Evolutionary conservation across 2,113 vertebrate species (phyloP).

Genomic region (Ellobius talpinus): DNA sequence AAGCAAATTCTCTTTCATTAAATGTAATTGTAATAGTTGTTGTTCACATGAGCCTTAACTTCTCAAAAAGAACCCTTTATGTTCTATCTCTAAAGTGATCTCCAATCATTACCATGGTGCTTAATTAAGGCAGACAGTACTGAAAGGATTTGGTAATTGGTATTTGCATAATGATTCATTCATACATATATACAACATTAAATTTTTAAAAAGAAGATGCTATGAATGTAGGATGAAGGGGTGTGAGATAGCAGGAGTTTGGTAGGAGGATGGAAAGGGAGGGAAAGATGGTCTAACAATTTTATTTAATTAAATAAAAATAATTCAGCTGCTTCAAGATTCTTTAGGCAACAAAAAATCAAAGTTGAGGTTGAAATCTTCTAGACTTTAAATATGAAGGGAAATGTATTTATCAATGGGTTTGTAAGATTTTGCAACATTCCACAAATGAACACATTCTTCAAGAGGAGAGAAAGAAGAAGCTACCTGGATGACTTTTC

Average conservation of each 20-base stretch:
- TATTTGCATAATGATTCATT: not conserved
- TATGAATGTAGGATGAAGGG: not conserved
- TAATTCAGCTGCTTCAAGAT: conserved; percentile 30
- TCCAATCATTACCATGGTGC: not conserved
- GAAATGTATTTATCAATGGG: not conserved
- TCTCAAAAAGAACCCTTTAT: conserved; percentile 24
- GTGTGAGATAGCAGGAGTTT: not conserved
- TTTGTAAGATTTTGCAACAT: conserved; percentile 26
- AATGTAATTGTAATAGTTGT: conserved; percentile 8
- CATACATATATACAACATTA: not conserved
- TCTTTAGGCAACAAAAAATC: conserved; percentile 15
- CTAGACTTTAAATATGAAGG: conserved; percentile 55
- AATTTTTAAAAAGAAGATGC: not conserved
- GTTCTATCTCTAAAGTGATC: not conserved
- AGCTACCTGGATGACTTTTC: conserved; percentile 23
- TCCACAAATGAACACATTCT: not conserved
- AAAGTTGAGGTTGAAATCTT: conserved; percentile 30
- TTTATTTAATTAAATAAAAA: not conserved
- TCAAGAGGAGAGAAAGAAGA: not conserved
- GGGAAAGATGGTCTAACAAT: not conserved
- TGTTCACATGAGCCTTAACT: conserved; percentile 21
- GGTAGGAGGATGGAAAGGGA: not conserved
- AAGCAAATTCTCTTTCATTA: not conserved
- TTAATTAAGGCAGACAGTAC: conserved; percentile 55
- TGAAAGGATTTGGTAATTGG: not conserved